Conservation (phyloP, 2,888 invertebrate species). For the Acleris holmiana region DNA sequence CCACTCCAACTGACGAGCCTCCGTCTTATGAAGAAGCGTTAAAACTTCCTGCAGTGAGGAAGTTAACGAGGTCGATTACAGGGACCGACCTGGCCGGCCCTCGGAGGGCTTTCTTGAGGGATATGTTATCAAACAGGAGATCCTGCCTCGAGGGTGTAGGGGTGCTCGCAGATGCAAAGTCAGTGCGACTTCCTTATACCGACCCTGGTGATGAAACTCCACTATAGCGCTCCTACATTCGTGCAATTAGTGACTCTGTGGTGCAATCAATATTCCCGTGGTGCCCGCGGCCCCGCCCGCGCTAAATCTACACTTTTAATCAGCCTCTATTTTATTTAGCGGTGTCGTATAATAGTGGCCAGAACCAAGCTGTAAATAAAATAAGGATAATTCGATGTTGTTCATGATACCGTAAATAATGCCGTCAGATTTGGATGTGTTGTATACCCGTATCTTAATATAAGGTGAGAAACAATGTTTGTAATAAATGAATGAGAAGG, state of each 20-base stretch:
- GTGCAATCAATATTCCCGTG: slow-evolving; percentile 66
- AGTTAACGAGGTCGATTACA: slow-evolving; percentile 85
- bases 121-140: slow-evolving; percentile 77
- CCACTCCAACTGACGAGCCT: slow-evolving; percentile 83
- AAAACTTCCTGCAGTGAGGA: slow-evolving; percentile 83
- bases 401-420: slow-evolving; percentile 13
- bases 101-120: slow-evolving; percentile 78
- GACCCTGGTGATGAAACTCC: slow-evolving; percentile 77
- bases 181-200: slow-evolving; percentile 69
- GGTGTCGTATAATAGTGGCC: slow-evolving; percentile 25
- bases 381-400: slow-evolving; percentile 21
- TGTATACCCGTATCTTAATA: slow-evolving; percentile 9
- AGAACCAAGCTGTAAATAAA: slow-evolving; percentile 37
- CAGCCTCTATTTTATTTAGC: slow-evolving; percentile 33
- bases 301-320: slow-evolving; percentile 33
- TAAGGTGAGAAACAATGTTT: slow-evolving; percentile 11
- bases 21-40: slow-evolving; percentile 88
- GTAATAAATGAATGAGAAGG: not conserved
- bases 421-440: slow-evolving; percentile 11
- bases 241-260: slow-evolving; percentile 64
- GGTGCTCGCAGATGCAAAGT: slow-evolving; percentile 72
- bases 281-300: slow-evolving; percentile 34
- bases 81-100: slow-evolving; percentile 82
- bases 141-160: slow-evolving; percentile 78
- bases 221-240: slow-evolving; percentile 65